Base-by-base conservation (phyloP, 2,797 vertebrate species). In the Channallabes apus region DNA sequence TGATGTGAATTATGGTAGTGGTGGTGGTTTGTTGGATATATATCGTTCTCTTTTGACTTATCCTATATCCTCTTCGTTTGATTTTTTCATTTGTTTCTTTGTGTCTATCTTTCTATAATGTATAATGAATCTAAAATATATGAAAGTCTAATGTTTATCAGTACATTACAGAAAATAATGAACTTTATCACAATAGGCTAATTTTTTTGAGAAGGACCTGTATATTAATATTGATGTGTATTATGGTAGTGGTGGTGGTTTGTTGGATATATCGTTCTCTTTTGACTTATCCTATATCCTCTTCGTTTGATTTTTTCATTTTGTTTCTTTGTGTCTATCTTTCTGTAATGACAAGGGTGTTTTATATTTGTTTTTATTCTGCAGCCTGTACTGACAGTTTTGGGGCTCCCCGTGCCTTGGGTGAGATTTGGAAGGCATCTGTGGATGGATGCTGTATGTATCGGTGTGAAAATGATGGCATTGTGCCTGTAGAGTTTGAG, bases 371-470 rank as follows among this genome's bases (percentile, higher is more conserved):
- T 62, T 7, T 67, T 62, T 88, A 38, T 87, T 80, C 38, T 81
- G 32, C 91, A 99, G 97, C 97, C 82, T 99, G 98, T 88, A 99
- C 98, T 0, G 98, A 99, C 90, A 96, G 95, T 90, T 91, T 92
- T 0, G 98, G 97, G 20, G 35, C 89, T 56, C 97, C 98, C 0
- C 97, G 80, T 54, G 95, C 96, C 0, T 86, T 97, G 29, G 97
- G 97, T 0, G 98, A 99, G 88, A 92, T 94, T 82, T 99, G 98
- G 98, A 96, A 95, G 85, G 96, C 96, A 69, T 97, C 97, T 0
- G 91, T 92, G 51, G 96, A 95, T 0, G 96, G 96, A 85, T 99
- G 98, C 93, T 98, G 97, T 87, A 94, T 96, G 95, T 96, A 98
- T 64, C 95, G 94, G 88, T 99, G 98, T 81, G 97, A 97, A 87